phyloP scores from a whole-genome alignment of 2,113 vertebrate genomes.

The Cebus imitator region DNA sequence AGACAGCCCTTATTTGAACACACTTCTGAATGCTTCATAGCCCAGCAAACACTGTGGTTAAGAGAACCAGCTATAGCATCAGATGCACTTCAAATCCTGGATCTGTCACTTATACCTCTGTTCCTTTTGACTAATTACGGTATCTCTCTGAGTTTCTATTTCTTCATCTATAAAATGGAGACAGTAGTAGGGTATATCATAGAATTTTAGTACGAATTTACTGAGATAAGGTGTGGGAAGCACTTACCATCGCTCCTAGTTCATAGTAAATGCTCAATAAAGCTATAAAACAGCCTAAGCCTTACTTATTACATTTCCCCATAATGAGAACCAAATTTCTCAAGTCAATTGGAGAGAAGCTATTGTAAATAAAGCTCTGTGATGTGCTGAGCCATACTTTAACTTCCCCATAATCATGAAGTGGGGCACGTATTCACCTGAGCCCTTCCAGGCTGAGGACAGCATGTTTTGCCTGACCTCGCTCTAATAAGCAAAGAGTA shows the following conservation, averaged over 20 bases:
- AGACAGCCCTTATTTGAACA: not conserved
- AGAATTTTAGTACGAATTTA: not conserved
- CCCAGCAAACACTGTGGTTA: not conserved
- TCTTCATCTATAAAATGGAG: not conserved
- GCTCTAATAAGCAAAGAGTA: not conserved
- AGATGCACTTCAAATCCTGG: not conserved
- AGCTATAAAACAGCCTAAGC: not conserved
- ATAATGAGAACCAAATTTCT: not conserved
- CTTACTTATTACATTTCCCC: not conserved
- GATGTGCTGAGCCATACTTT: not conserved
- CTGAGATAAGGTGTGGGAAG: not conserved
- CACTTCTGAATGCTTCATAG: not conserved
- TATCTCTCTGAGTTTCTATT: not conserved
- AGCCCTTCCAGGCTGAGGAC: not conserved
- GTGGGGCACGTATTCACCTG: not conserved
- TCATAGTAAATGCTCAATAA: not conserved
- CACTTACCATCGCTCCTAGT: not conserved
- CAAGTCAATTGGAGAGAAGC: not conserved
- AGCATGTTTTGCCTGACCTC: not conserved
- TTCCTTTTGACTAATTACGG: not conserved
- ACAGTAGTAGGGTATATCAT: not conserved
- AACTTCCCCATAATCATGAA: not conserved
- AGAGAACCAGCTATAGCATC: not conserved
- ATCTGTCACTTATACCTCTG: not conserved
- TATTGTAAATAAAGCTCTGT: not conserved